Evolutionary conservation across 2,797 vertebrate genomes (phyloP).

Genomic region (Tinamus major): DNA sequence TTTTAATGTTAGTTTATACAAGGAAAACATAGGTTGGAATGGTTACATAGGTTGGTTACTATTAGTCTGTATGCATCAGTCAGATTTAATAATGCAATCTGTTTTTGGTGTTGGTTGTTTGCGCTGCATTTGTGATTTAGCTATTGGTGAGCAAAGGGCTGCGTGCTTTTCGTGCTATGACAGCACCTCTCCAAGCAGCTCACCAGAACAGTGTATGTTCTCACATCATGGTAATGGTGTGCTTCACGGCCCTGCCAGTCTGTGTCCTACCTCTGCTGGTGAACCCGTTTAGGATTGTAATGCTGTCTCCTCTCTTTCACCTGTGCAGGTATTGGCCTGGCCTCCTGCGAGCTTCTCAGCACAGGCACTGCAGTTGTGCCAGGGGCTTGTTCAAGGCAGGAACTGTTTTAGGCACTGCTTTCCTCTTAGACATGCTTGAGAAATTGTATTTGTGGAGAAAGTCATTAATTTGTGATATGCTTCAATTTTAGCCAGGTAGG

Average conservation of each 20-base stretch:
- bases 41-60: neutral
- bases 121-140: neutral
- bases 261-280: neutral
- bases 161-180: neutral
- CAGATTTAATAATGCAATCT: neutral
- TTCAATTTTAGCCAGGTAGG: neutral
- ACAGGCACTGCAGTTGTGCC: neutral
- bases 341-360: neutral
- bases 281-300: neutral
- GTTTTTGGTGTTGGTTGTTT: neutral
- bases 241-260: neutral
- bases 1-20: neutral
- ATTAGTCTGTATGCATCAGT: neutral
- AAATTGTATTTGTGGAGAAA: neutral
- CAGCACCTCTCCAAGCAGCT: neutral
- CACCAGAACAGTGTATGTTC: neutral
- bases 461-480: neutral
- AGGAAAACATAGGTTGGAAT: neutral
- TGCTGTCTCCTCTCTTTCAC: neutral
- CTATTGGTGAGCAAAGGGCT: neutral
- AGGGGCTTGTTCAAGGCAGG: neutral
- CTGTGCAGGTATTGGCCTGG: neutral
- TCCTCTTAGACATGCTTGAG: neutral
- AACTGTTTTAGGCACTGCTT: fast-evolving
- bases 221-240: neutral